Percentiles rank a stretch among this genome's conserved stretches.
phyloP scores from a whole-genome alignment of 2,888 invertebrate genomes.

The Morpho helenor region DNA sequence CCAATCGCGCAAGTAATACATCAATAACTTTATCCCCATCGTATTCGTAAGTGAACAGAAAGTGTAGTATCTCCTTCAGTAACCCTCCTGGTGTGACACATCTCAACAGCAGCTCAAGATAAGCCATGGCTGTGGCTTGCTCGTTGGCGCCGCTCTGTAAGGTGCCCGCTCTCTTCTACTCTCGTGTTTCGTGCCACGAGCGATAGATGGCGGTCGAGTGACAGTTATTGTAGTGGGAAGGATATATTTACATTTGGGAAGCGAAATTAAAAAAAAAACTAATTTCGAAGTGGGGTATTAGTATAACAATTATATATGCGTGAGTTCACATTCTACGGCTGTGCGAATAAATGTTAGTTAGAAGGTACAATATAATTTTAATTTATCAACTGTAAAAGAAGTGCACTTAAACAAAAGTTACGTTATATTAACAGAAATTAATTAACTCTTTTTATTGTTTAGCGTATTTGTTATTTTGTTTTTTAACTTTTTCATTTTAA shows the following conservation, averaged over 20 bases:
- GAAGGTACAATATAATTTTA: no score
- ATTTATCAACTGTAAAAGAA: no score
- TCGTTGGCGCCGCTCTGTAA: conserved; percentile 92
- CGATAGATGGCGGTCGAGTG: conserved; percentile 45
- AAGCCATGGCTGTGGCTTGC: conserved; percentile 94
- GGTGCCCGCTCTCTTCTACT: conserved; percentile 67
- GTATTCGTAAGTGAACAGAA: conserved; percentile 89
- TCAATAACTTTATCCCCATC: conserved; percentile 91
- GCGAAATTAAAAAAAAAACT: background rate
- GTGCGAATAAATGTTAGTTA: no score
- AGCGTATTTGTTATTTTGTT: no score
- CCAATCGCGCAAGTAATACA: conserved; percentile 88
- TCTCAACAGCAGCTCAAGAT: conserved; percentile 93
- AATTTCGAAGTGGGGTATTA: background rate
- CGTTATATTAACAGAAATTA: no score
- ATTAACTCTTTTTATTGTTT: no score
- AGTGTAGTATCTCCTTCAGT: conserved; percentile 89
- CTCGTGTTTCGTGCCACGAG: conserved; percentile 34
- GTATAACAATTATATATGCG: no score
- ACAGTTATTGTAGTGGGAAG: conserved; percentile 36
- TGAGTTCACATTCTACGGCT: no score
- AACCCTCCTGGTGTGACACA: conserved; percentile 92
- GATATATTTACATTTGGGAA: conserved; percentile 5
- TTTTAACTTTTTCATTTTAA: no score
- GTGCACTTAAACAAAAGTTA: no score